phyloP scores from a whole-genome alignment of 2,888 invertebrate species.

The Watsonalla cultraria region DNA sequence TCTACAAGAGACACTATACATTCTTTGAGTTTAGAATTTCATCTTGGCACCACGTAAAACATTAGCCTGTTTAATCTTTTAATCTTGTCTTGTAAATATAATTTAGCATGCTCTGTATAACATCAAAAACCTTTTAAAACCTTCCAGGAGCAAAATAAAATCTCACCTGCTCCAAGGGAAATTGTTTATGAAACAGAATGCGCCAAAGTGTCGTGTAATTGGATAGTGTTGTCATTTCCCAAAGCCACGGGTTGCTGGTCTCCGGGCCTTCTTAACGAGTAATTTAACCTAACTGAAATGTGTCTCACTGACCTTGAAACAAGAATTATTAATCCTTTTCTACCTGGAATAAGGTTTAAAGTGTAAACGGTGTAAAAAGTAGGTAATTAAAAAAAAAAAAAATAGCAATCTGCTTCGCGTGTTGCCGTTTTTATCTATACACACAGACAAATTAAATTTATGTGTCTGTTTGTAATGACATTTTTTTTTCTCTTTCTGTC shows the following conservation, averaged over 20 bases:
- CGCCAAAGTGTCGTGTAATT: constrained; percentile 13
- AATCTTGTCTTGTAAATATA: neutral
- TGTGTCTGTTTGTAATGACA: no score
- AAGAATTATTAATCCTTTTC: neutral
- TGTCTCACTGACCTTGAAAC: constrained; percentile 1
- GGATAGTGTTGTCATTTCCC: constrained; percentile 20
- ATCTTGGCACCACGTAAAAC: neutral
- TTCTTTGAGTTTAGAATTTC: no score
- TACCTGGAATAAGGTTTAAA: neutral
- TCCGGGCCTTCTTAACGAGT: constrained; percentile 2
- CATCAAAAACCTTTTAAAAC: neutral
- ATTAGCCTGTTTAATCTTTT: neutral
- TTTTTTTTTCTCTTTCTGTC: no score
- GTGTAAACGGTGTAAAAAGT: neutral
- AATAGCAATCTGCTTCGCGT: neutral
- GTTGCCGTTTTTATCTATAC: no score
- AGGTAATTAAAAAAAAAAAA: no score
- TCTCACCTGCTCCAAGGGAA: neutral
- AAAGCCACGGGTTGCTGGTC: constrained; percentile 3
- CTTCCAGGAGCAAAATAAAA: neutral
- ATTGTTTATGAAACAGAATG: neutral
- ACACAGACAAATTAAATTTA: no score
- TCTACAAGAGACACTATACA: no score
- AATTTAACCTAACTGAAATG: constrained; percentile 3
- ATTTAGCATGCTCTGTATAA: neutral